Evolutionary conservation across 2,113 vertebrate genomes (phyloP).

Genomic region (Siphamia tubifer): DNA sequence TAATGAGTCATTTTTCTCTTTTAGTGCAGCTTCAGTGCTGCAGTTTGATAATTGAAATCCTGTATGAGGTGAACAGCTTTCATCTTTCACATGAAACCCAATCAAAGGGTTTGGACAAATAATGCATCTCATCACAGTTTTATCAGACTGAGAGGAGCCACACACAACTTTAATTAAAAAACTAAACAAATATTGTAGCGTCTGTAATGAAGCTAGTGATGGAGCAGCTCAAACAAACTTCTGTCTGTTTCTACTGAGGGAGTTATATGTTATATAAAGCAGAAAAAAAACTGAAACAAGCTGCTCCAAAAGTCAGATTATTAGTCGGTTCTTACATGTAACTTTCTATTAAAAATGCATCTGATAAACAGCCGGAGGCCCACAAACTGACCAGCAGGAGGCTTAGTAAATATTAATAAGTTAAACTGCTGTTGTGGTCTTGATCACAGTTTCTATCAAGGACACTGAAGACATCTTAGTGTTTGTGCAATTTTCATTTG

Average conservation of each 20-base stretch:
- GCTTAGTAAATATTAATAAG: too few species aligned
- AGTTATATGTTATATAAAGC: not conserved
- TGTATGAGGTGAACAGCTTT: conserved; percentile 21
- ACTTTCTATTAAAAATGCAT: too few species aligned
- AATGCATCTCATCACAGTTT: conserved; percentile 5
- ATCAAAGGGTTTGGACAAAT: conserved; percentile 4
- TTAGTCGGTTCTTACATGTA: too few species aligned
- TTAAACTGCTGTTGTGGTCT: not conserved
- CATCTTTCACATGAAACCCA: conserved; percentile 30
- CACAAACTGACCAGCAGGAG: too few species aligned
- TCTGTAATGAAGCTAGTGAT: conserved; percentile 30
- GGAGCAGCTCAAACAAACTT: conserved; percentile 4
- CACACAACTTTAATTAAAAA: conserved; percentile 37
- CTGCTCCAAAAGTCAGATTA: not conserved
- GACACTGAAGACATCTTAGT: too few species aligned
- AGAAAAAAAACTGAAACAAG: not conserved
- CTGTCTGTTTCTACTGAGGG: not conserved
- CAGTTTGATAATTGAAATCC: conserved; percentile 26
- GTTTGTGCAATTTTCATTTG: too few species aligned
- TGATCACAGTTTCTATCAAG: too few species aligned
- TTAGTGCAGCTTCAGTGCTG: conserved; percentile 1
- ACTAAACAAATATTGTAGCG: conserved; percentile 18
- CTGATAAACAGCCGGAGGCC: too few species aligned
- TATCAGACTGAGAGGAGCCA: not conserved
- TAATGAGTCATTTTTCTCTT: conserved; percentile 40